Evolutionary conservation across 2,113 vertebrate genomes (phyloP).

Genomic region (Carassius gibelio): DNA sequence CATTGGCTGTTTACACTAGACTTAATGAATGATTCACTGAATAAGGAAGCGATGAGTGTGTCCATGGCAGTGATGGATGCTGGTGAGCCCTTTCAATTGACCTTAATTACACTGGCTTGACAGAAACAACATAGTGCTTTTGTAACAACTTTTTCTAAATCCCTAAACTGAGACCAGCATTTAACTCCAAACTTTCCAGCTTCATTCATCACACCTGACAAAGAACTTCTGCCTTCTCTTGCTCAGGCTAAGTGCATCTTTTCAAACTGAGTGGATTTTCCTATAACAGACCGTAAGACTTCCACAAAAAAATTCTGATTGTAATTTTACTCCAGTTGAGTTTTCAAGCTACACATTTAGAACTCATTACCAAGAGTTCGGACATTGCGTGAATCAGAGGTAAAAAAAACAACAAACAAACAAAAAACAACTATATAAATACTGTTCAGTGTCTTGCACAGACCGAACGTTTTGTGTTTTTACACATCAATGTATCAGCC

Average conservation of each 20-base stretch:
- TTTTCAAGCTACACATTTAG: neutral
- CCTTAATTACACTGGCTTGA: neutral
- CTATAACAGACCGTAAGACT: neutral
- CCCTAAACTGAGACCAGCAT: neutral
- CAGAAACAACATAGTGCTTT: neutral
- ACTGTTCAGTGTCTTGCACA: no score
- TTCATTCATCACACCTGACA: neutral
- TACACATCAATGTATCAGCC: no score
- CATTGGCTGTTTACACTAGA: neutral
- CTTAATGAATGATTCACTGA: constrained; percentile 10
- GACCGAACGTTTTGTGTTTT: no score
- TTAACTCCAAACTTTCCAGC: neutral
- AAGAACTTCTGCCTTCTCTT: neutral
- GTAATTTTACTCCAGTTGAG: neutral
- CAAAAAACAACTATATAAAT: no score
- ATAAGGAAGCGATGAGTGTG: neutral
- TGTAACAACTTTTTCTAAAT: neutral
- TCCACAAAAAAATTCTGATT: neutral
- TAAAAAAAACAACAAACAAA: no score
- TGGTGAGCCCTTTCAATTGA: neutral
- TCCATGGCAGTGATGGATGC: neutral
- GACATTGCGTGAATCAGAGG: no score
- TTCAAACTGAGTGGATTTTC: neutral
- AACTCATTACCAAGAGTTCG: no score
- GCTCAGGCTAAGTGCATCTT: neutral